A percentile compares a stretch with the other conserved stretches of the same genome.
Conservation (phyloP, 2,888 invertebrate genomes). For the Trileptium ribeirensis region DNA sequence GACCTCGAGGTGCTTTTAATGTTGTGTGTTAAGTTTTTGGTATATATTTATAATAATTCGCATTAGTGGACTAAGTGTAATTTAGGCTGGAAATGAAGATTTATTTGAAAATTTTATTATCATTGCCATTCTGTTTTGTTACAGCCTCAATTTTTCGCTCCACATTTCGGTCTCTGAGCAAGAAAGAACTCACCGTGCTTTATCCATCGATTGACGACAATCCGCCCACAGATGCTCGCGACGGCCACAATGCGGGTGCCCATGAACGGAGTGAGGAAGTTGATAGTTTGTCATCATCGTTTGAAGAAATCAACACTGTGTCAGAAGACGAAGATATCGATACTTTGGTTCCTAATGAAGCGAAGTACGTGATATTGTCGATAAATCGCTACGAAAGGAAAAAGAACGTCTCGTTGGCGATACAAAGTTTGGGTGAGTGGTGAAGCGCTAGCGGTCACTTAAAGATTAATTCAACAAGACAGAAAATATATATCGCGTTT, state of each 20-base stretch:
- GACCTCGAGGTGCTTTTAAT: too few species aligned
- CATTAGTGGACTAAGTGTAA: too few species aligned
- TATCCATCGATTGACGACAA: constrained; percentile 86
- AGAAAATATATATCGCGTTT: too few species aligned
- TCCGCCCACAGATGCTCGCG: constrained; percentile 50
- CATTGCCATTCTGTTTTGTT: too few species aligned
- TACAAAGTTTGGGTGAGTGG: constrained; percentile 65
- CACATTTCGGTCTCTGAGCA: constrained; percentile 68
- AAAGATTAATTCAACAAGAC: too few species aligned
- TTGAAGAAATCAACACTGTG: constrained; percentile 37
- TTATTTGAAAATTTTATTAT: too few species aligned
- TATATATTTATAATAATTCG: too few species aligned
- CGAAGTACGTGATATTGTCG: constrained; percentile 67
- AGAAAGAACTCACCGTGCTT: constrained; percentile 68
- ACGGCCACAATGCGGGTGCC: constrained; percentile 30
- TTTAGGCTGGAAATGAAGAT: too few species aligned
- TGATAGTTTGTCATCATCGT: not conserved
- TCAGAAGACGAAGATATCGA: constrained; percentile 39
- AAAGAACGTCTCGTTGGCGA: constrained; percentile 80
- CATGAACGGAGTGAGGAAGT: not conserved
- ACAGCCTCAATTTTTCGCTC: constrained; percentile 70
- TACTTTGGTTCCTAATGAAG: constrained; percentile 45
- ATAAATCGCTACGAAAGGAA: constrained; percentile 95
- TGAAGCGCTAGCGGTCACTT: not conserved
- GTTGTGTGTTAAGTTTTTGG: too few species aligned